Base-by-base conservation (phyloP, 2,888 invertebrate species). In the Megastigmus dorsalis region DNA sequence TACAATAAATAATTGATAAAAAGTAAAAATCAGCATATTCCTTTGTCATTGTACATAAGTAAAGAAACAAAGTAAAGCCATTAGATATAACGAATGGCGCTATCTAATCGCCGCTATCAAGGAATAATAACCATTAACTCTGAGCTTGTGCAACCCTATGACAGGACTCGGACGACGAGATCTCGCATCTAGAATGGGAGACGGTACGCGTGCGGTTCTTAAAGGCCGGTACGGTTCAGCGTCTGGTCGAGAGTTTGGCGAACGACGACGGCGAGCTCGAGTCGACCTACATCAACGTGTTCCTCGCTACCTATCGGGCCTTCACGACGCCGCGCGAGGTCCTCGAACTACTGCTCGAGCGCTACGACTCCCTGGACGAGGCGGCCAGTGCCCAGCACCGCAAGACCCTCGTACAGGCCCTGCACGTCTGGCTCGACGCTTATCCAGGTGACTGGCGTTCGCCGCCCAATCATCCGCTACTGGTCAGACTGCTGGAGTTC, bases 121-220 rank as follows among this genome's bases (percentile, higher is more conserved):
- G n/a, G n/a, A n/a, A n/a, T n/a, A n/a, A n/a, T n/a, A n/a, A n/a
- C n/a, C n/a, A n/a, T n/a, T n/a, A n/a, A n/a, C n/a, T n/a, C n/a
- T n/a, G n/a, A n/a, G n/a, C n/a, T n/a, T n/a, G n/a, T n/a, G n/a
- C n/a, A n/a, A n/a, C n/a, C n/a, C n/a, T n/a, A n/a, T n/a, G 1
- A 13, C 89, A 94, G 94, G 95, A 95, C 86, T 95, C 95, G 2
- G 95, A 95, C 85, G 95, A 95, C 89, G 96, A 96, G 89, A 96
- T 97, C 82, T 96, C 97, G 60, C 97, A 98, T 88, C 90, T 99
- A 88, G 98, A 99, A 92, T 99, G 99, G 99, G 98, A 98, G 90
- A 98, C 97, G 45, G 97, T 98, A 79, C 93, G 97, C 79, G 97
- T 98, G 77, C 93, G 97, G 75, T 95, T 97, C 86, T 93, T 99